These are phyloP conservation scores for Melanargia galathea DNA, from an alignment of 2,888 invertebrate genomes.

Conservation along the genomic window DNA sequence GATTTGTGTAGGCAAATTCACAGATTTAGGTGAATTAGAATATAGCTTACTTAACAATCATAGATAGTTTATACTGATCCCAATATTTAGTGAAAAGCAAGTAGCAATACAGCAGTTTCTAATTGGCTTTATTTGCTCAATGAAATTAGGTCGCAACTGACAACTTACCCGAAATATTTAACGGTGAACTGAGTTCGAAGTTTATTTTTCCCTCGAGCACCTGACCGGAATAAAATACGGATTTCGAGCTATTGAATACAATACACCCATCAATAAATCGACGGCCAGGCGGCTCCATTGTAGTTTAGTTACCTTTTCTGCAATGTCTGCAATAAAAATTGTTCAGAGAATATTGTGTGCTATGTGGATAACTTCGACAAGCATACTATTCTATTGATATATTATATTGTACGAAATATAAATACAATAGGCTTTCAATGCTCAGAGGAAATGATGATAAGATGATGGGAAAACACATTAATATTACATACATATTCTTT, in stretches of 20 bases:
- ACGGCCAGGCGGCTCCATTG: conserved; percentile 14
- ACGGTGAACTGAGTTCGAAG: conserved; percentile 50
- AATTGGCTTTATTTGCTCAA: background rate
- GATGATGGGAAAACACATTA: too few species aligned
- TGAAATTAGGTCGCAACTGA: background rate
- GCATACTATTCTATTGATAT: too few species aligned
- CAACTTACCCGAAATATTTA: conserved; percentile 53
- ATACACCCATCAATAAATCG: conserved; percentile 8
- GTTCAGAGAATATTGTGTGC: background rate
- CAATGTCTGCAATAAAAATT: background rate
- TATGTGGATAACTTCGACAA: conserved; percentile 14
- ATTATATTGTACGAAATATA: too few species aligned
- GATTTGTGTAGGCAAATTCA: too few species aligned
- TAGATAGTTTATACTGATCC: too few species aligned
- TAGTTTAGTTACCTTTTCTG: conserved; percentile 30
- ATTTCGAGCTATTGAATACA: conserved; percentile 49
- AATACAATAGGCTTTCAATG: too few species aligned
- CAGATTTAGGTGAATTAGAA: too few species aligned
- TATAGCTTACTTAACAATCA: too few species aligned
- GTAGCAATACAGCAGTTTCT: background rate
- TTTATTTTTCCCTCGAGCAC: conserved; percentile 53
- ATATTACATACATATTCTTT: too few species aligned
- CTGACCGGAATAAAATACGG: conserved; percentile 63
- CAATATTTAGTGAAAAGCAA: too few species aligned
- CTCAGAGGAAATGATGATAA: too few species aligned